Evolutionary conservation across 2,888 invertebrate genomes (phyloP).

Genomic region (Plebejus anna): DNA sequence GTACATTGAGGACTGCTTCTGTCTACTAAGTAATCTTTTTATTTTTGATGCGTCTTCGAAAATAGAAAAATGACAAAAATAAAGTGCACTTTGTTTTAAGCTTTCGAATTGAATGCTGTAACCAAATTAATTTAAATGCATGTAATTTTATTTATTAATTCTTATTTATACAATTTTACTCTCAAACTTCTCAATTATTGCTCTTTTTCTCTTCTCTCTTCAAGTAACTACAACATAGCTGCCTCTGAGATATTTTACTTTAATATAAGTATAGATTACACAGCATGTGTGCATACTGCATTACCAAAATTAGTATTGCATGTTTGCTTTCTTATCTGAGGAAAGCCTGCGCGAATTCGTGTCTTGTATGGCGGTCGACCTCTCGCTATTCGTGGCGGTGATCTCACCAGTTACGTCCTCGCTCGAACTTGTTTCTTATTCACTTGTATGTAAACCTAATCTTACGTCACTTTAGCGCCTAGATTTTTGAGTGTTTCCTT

Average conservation of each 20-base stretch:
- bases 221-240: no score
- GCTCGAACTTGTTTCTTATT: conserved; percentile 76
- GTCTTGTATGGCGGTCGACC: conserved; percentile 47
- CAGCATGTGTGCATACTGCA: neutral
- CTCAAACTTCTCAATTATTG: no score
- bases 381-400: conserved; percentile 70
- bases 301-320: neutral
- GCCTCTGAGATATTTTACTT: no score
- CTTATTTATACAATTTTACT: no score
- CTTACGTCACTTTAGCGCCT: conserved; percentile 56
- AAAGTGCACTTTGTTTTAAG: no score
- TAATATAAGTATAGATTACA: neutral
- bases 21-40: neutral
- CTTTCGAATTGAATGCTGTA: no score
- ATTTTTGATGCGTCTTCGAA: neutral
- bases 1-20: neutral
- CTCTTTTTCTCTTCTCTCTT: no score
- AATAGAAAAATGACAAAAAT: no score
- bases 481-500: neutral
- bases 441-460: conserved; percentile 68
- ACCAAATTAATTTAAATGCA: no score
- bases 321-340: conserved; percentile 22
- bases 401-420: conserved; percentile 76
- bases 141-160: no score
- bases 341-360: conserved; percentile 27